Conservation (phyloP, 2,888 invertebrate genomes). For the Ditylenchus weischeri region DNA sequence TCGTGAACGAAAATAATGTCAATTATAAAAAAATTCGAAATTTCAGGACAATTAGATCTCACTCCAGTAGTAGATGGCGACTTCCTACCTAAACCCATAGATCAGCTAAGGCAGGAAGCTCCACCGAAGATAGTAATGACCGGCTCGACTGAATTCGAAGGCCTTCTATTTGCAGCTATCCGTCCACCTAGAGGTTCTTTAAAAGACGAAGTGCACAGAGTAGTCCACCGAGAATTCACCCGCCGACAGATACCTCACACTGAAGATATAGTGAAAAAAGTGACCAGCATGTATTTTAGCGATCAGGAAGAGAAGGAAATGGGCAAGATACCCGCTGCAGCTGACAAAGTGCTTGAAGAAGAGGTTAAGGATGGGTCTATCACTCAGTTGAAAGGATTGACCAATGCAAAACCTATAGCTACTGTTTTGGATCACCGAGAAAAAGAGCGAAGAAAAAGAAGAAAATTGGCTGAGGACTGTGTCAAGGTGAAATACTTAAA, state of each 20-base stretch:
- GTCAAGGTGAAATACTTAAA: background rate
- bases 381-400: background rate
- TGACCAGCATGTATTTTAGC: constrained; percentile 1
- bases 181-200: constrained; percentile 4
- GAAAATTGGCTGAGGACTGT: constrained; percentile 8
- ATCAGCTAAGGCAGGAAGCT: constrained; percentile 28
- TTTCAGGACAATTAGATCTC: constrained; percentile 31
- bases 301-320: background rate
- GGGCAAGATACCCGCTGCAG: background rate
- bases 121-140: constrained; percentile 34
- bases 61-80: constrained; percentile 30
- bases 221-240: constrained; percentile 14
- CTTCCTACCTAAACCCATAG: constrained; percentile 34
- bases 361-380: constrained; percentile 1
- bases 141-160: constrained; percentile 32
- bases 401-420: background rate
- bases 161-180: constrained; percentile 20
- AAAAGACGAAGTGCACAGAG: background rate
- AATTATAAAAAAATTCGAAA: no score
- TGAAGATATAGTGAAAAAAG: constrained; percentile 15
- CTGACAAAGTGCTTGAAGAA: background rate
- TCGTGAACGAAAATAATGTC: no score
- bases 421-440: background rate
- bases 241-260: constrained; percentile 25
- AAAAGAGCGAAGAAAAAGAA: background rate